These are phyloP conservation scores for Psilopsiagon aymara DNA, from an alignment of 2,113 vertebrate species.

Conservation along the genomic window DNA sequence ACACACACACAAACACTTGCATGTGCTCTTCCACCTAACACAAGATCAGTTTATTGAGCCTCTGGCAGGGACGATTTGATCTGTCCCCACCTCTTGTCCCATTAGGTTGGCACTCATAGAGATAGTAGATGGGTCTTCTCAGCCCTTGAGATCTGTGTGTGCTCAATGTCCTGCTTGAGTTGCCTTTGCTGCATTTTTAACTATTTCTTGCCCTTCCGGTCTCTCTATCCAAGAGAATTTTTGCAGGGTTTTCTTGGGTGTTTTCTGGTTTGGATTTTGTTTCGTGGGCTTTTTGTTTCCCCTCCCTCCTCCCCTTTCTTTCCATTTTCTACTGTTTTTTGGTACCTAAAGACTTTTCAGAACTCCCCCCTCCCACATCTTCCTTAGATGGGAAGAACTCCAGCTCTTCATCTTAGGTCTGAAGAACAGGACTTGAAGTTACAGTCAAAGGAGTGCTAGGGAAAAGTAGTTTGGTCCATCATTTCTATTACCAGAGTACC, in stretches of 20 bases:
- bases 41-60: not conserved
- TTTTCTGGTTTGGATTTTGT: not conserved
- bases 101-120: not conserved
- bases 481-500: not conserved
- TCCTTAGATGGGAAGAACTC: not conserved
- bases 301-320: not conserved
- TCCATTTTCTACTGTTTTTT: not conserved
- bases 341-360: not conserved
- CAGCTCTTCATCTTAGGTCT: not conserved
- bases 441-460: not conserved
- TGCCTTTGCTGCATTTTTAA: not conserved
- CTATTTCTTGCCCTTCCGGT: not conserved
- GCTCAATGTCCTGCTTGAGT: not conserved
- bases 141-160: not conserved
- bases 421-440: not conserved
- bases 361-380: not conserved
- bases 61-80: not conserved
- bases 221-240: not conserved
- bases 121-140: not conserved
- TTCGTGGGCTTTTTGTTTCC: not conserved
- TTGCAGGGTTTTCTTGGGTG: too few relatives aligned
- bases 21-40: not conserved
- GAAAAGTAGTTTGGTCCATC: not conserved
- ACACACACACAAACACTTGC: not conserved
- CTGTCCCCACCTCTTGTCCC: not conserved